Evolutionary conservation across 2,888 invertebrate genomes (phyloP), one percentile per base, ranked within the genome.

Genomic region (Campoplex capitator): DNA sequence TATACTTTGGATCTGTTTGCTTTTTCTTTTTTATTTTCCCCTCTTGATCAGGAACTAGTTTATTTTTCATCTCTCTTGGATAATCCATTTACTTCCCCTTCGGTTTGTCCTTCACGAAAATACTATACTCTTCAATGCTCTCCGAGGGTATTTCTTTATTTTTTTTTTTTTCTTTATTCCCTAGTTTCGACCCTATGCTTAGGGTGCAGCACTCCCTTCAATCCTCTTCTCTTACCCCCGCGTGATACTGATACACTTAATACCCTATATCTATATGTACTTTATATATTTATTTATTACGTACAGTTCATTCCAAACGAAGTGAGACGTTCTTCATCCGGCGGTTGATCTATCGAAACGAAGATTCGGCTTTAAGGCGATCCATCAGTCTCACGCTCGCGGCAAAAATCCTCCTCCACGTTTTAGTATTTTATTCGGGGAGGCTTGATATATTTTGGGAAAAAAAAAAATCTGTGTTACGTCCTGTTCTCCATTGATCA

Each of bases 241-340:
- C 35, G 51, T 54, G 73, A 73, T 73, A 32, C 35, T 23, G 71
- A 73, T 73, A 73, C 73, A 11, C 35, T 54, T 73, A 28, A 51
- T 73, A 54, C 11, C 18, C 16, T 73, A 73, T 73, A 51, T 73
- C 32, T 51, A 73, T 18, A 32, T 51, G 28, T 18, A 18, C n/a
- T 32, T 18, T 54, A 51, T 54, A 28, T 51, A 35, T 51, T 8
- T 51, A 35, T 71, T 71, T 68, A 42, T 68, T 45, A 45, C 28
- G 32, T 71, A 71, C 45, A 48, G n/a, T 51, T 18, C 9, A 18
- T 51, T 73, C 73, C 71, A 32, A 32, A 71, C 18, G 8, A 13
- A 32, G 32, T 32, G 0, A 51, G 32, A 51, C 7, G 35, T 18
- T 18, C 45, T 71, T 51, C 18, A 32, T 48, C 3, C 51, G 16